Base-by-base conservation (phyloP, 2,113 vertebrate genomes). In the Thermophis baileyi region DNA sequence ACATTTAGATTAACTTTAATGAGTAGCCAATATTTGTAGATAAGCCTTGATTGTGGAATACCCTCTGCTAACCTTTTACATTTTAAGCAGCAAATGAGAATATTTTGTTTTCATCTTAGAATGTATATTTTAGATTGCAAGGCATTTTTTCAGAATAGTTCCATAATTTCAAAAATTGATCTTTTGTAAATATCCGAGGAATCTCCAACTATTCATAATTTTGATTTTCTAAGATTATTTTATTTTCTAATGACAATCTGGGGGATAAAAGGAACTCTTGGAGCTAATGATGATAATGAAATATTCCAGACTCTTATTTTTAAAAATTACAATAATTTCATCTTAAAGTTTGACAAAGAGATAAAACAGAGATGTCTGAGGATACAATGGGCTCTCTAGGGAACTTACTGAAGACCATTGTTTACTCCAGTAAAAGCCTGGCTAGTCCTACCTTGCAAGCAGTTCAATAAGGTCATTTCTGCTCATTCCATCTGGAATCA, bases 401-500 rank as follows among this genome's bases (percentile, higher is more conserved):
- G n/a, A 74, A 74, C 63, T 74, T 74, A 6, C 6, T 35, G n/a
- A 35, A 35, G 69, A 81, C 69, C n/a, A 44, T 8, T 8, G 7
- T 81, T 81, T 44, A 81, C 18, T 81, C 35, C 4, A 90, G 53
- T 11, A 89, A 93, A 12, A 74, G 86, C 50, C 54, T 69, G 46
- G n/a, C 60, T 40, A 90, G 87, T 49, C 93, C 97, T 98, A 99
- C 99, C 99, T 99, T 95, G 99, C 99, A 95, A 99, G 98, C 90
- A 99, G 97, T 95, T 99, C 99, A 96, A 99, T 99, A 95, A 99
- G 99, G 96, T 99, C 99, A 95, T 99, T 99, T 97, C 98, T 98
- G 97, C 98, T 99, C 99, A 99, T 99, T 95, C 99, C 99, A 44
- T 99, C 99, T 93, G 99, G 99, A 97, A 99, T 99, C 96, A 99